A percentile compares a stretch with the other conserved stretches of the same genome.
Conservation (phyloP, 2,113 vertebrate species). For the Blennius ocellaris region DNA sequence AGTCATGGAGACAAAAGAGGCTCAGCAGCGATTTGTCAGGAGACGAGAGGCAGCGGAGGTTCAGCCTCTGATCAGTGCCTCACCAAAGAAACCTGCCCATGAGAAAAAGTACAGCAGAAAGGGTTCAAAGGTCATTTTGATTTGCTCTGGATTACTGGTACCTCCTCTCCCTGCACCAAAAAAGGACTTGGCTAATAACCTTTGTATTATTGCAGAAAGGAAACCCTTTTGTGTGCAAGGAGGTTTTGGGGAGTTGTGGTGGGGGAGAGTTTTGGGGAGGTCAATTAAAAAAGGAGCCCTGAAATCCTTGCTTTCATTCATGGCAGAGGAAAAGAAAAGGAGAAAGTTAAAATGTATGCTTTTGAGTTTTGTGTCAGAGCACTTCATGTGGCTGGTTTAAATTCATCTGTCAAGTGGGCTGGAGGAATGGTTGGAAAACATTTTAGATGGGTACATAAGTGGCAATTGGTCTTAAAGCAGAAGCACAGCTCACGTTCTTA, state of each 20-base stretch:
- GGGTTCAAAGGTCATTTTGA: conserved; percentile 96
- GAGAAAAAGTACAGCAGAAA: conserved; percentile 97
- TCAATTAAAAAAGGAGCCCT: conserved; percentile 87
- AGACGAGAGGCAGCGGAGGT: conserved; percentile 91
- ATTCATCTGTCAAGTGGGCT: conserved; percentile 62
- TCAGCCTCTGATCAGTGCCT: conserved; percentile 90
- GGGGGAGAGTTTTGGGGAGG: conserved; percentile 82
- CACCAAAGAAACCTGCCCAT: conserved; percentile 91
- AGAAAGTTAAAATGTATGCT: conserved; percentile 73
- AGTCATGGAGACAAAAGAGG: conserved; percentile 90
- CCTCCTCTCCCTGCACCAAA: conserved; percentile 86
- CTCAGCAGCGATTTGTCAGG: conserved; percentile 96
- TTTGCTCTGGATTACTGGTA: conserved; percentile 93
- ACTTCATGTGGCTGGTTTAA: conserved; percentile 48
- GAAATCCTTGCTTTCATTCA: conserved; percentile 76
- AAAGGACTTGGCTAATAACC: conserved; percentile 90
- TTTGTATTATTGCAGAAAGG: conserved; percentile 86
- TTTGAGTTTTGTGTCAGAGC: conserved; percentile 58
- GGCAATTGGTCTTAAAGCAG: neutral
- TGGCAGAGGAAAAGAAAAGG: conserved; percentile 44
- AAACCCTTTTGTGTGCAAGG: conserved; percentile 85
- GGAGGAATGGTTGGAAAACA: conserved; percentile 33
- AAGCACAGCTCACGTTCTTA: neutral
- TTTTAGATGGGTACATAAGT: conserved; percentile 50
- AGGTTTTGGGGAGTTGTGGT: conserved; percentile 61